Evolutionary conservation across 2,797 vertebrate species (phyloP).

Genomic region (Buceros bicornis): DNA sequence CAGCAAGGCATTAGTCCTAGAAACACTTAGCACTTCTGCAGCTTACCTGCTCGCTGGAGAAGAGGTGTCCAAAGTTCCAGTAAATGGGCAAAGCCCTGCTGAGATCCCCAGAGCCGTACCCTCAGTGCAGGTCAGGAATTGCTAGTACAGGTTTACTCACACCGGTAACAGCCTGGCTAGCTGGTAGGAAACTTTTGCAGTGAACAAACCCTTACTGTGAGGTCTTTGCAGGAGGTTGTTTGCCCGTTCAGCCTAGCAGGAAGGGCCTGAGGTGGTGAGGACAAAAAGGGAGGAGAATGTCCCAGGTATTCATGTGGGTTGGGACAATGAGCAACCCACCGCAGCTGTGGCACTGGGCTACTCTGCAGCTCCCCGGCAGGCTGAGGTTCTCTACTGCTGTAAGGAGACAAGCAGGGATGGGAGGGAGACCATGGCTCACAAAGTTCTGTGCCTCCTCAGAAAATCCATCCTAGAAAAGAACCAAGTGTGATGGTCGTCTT

Average conservation of each 20-base stretch:
- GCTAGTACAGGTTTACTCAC: neutral
- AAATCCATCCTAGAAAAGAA: neutral
- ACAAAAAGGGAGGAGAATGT: accelerated
- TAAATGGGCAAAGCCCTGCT: neutral
- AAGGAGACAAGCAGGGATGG: too few species aligned
- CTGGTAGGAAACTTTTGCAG: too few species aligned
- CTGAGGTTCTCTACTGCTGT: accelerated
- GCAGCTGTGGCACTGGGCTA: neutral
- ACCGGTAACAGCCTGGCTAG: accelerated
- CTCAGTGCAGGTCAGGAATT: accelerated
- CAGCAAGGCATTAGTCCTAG: neutral
- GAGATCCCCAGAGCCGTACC: too few species aligned
- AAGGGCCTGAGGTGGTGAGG: accelerated
- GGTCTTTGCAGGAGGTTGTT: neutral
- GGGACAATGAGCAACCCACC: neutral
- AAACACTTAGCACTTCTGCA: neutral
- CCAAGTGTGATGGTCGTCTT: neutral
- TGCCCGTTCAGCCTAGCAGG: neutral
- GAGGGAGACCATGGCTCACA: neutral
- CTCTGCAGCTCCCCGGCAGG: neutral
- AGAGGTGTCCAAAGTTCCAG: neutral
- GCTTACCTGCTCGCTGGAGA: neutral
- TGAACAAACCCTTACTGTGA: accelerated
- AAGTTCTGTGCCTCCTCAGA: neutral
- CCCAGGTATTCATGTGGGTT: neutral